Percentiles rank a stretch among this genome's conserved stretches.
Evolutionary conservation across 2,113 vertebrate species (phyloP).

Genomic region (Acanthisitta chloris): DNA sequence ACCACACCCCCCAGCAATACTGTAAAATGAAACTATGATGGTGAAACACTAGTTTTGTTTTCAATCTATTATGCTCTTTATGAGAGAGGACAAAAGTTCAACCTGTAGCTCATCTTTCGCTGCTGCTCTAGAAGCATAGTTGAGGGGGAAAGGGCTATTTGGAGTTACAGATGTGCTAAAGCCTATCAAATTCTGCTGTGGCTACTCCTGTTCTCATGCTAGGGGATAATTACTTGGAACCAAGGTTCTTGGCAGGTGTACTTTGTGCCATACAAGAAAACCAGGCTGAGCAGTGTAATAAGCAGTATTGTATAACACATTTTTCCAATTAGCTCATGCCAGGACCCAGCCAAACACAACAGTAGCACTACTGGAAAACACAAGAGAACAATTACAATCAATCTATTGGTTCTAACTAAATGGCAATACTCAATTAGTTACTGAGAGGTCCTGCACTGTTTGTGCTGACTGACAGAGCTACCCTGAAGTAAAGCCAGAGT

Average conservation of each 20-base stretch:
- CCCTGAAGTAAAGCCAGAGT: neutral
- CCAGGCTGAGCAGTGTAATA: neutral
- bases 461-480: neutral
- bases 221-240: neutral
- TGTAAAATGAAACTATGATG: neutral
- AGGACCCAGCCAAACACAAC: neutral
- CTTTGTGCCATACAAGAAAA: slow-evolving; percentile 29
- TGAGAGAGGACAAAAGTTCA: neutral
- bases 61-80: neutral
- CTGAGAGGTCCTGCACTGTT: neutral
- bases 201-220: neutral
- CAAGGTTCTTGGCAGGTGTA: neutral
- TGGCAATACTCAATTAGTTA: neutral
- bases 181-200: neutral
- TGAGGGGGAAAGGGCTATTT: neutral
- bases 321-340: neutral
- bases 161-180: neutral
- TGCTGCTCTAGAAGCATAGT: neutral
- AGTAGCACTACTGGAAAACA: neutral
- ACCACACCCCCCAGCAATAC: neutral
- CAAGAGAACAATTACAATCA: neutral
- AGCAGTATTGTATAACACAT: neutral
- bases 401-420: neutral
- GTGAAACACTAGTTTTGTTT: neutral
- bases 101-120: neutral